Conservation (phyloP, 2,888 invertebrate genomes). For the Silvanus unidentatus region DNA sequence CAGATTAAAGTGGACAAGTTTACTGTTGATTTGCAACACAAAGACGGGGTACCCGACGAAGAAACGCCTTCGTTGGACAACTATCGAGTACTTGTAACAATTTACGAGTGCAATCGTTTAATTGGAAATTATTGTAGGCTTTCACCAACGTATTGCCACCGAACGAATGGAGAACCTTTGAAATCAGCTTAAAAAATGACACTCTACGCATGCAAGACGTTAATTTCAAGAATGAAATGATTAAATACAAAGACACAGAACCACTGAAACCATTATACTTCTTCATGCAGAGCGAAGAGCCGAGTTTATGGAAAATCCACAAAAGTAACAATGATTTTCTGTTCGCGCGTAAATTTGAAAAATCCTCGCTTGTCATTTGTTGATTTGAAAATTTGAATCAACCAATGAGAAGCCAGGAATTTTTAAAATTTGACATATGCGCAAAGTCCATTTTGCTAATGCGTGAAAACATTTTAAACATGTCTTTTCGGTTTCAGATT, state of each 20-base stretch:
- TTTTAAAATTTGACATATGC: no score
- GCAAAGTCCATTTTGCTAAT: no score
- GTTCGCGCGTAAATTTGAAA: no score
- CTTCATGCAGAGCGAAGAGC: conserved; percentile 31
- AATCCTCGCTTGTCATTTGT: no score
- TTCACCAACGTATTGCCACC: conserved; percentile 31
- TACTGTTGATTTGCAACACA: conserved; percentile 28
- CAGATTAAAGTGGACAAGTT: conserved; percentile 32
- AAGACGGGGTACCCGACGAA: no score
- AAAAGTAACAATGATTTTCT: conserved; percentile 36
- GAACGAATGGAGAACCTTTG: conserved; percentile 39
- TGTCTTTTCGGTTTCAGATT: conserved; percentile 33
- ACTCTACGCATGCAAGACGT: conserved; percentile 29
- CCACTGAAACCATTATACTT: conserved; percentile 33
- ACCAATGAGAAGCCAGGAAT: no score
- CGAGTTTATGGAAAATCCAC: conserved; percentile 40
- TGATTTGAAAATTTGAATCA: background rate
- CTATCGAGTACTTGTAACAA: conserved; percentile 17
- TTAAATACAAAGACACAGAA: conserved; percentile 28
- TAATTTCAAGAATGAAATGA: conserved; percentile 29
- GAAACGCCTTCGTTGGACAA: no score
- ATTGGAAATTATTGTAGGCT: conserved; percentile 23
- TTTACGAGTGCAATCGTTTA: background rate
- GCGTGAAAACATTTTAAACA: no score
- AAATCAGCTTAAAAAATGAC: conserved; percentile 28